A percentile compares a stretch with the other conserved stretches of the same genome.
These are phyloP conservation scores for Beris morrisii DNA, from an alignment of 2,888 invertebrate species.

Conservation along the genomic window DNA sequence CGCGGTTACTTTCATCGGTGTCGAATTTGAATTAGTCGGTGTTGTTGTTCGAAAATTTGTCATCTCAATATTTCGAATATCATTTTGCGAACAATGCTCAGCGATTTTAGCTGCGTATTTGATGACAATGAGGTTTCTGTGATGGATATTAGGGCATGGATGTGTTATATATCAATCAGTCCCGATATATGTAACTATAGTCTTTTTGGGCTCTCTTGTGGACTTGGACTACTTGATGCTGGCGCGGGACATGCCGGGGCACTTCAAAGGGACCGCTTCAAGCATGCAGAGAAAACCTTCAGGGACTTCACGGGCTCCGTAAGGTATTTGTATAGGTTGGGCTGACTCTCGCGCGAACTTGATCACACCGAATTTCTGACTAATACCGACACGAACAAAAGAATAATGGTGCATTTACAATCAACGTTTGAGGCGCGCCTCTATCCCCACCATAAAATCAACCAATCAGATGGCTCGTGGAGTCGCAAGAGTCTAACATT, in stretches of 20 bases:
- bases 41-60: not conserved
- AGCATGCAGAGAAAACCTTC: no score
- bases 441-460: no score
- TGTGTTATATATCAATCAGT: slow-evolving; percentile 58
- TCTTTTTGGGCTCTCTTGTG: slow-evolving; percentile 58
- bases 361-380: no score
- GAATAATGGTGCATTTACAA: no score
- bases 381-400: no score
- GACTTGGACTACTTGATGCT: slow-evolving; percentile 58
- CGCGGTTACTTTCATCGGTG: slow-evolving; percentile 48
- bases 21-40: slow-evolving; percentile 38
- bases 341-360: no score
- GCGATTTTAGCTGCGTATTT: slow-evolving; percentile 6
- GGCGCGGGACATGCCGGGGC: slow-evolving; percentile 58
- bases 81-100: not conserved
- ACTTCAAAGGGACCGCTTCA: no score
- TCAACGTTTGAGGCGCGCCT: no score
- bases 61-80: not conserved
- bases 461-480: no score
- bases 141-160: slow-evolving; percentile 54
- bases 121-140: slow-evolving; percentile 36
- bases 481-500: no score
- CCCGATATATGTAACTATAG: slow-evolving; percentile 58
- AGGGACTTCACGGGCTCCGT: no score
- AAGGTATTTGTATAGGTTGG: no score